These are phyloP conservation scores for Ctenomys sociabilis DNA, from an alignment of 2,113 vertebrate species.

Conservation along the genomic window DNA sequence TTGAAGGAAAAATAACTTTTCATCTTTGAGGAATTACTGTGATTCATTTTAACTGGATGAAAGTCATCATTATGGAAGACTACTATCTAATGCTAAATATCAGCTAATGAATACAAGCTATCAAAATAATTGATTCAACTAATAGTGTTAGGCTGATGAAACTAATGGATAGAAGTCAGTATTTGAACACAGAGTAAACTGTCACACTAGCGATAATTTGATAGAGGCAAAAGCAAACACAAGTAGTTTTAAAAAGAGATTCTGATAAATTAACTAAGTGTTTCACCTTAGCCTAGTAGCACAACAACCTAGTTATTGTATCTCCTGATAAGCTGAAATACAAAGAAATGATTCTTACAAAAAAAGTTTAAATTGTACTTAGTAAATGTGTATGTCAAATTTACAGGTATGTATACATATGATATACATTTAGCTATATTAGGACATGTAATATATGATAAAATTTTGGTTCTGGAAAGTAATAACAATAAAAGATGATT, in stretches of 20 bases:
- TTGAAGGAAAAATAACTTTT: neutral
- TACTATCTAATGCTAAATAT: neutral
- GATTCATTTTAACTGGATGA: neutral
- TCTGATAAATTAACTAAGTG: neutral
- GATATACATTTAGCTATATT: neutral
- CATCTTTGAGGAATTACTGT: neutral
- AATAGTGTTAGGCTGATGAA: neutral
- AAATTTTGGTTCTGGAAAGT: neutral
- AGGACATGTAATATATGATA: neutral
- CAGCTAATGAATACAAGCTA: neutral
- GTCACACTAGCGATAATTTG: neutral
- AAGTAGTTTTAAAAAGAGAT: neutral
- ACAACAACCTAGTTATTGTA: neutral
- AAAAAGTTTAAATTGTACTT: neutral
- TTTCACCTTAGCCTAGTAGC: neutral
- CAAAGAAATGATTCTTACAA: neutral
- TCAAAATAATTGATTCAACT: conserved; percentile 8
- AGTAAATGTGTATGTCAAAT: neutral
- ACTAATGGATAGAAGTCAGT: neutral
- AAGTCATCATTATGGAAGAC: neutral
- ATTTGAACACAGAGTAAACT: neutral
- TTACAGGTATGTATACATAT: neutral
- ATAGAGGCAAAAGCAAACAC: neutral
- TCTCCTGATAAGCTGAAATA: neutral
- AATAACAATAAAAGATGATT: neutral